phyloP scores from a whole-genome alignment of 2,113 vertebrate species.

The Trematocara stigmaticum region DNA sequence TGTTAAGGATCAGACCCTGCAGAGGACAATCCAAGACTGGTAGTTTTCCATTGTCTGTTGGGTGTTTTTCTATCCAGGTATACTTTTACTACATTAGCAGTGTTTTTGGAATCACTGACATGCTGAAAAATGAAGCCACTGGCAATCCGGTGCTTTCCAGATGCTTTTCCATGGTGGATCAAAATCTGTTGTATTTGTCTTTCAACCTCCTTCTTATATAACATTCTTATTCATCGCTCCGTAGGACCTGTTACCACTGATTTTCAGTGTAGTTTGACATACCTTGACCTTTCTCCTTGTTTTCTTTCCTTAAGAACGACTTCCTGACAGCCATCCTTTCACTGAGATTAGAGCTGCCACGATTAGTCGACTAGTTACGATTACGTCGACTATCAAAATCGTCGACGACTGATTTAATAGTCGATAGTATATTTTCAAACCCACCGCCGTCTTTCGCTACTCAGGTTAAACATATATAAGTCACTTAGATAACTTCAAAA shows the following conservation, averaged over 20 bases:
- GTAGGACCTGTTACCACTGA: no score
- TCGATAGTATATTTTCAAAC: no score
- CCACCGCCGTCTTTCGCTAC: no score
- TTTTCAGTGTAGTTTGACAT: neutral
- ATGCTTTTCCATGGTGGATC: rapidly evolving
- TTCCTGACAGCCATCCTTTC: neutral
- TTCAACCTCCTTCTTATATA: neutral
- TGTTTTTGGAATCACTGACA: neutral
- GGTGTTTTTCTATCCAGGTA: neutral
- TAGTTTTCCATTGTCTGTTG: neutral
- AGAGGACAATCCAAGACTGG: neutral
- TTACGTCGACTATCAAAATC: no score
- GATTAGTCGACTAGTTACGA: no score
- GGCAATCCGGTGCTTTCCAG: neutral
- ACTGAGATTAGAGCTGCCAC: neutral
- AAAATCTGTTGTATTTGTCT: neutral
- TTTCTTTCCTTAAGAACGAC: neutral
- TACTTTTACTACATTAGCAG: neutral
- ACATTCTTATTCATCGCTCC: neutral
- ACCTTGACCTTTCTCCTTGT: neutral
- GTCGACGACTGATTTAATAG: no score
- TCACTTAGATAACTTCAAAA: no score
- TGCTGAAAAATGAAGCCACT: neutral
- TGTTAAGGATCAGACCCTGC: neutral
- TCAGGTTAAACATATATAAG: no score